Evolutionary conservation across 2,797 vertebrate genomes (phyloP).

Genomic region (Sebastes oblongus): DNA sequence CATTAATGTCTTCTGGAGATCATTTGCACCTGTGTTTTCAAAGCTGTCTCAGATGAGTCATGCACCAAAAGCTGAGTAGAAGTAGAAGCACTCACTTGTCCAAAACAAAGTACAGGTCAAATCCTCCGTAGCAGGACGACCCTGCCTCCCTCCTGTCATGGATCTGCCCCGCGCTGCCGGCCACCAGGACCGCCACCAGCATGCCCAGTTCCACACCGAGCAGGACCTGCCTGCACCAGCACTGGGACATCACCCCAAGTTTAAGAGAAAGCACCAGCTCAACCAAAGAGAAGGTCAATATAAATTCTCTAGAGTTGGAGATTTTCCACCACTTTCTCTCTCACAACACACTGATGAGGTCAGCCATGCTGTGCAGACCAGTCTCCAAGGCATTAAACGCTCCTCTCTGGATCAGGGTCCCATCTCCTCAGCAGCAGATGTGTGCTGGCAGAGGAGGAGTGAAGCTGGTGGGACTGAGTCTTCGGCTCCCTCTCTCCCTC

Average conservation of each 20-base stretch:
- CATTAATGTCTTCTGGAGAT: background rate
- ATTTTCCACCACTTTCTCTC: background rate
- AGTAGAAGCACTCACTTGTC: constrained; percentile 93
- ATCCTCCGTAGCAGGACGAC: constrained; percentile 97
- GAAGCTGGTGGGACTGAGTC: constrained; percentile 46
- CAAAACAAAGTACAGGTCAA: constrained; percentile 97
- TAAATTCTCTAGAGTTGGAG: constrained; percentile 13
- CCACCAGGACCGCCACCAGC: constrained; percentile 77
- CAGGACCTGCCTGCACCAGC: constrained; percentile 69
- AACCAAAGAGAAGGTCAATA: constrained; percentile 13
- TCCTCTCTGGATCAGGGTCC: constrained; percentile 60
- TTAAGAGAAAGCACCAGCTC: constrained; percentile 11
- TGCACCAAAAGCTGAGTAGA: constrained; percentile 8
- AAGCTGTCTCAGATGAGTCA: constrained; percentile 15
- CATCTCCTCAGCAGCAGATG: constrained; percentile 72
- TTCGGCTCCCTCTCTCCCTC: constrained; percentile 37
- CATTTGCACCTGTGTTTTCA: constrained; percentile 40
- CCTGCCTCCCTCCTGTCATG: constrained; percentile 82
- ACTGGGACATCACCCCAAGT: constrained; percentile 66
- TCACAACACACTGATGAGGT: constrained; percentile 34
- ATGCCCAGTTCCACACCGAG: constrained; percentile 73
- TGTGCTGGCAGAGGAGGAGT: constrained; percentile 66
- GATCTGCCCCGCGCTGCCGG: constrained; percentile 80
- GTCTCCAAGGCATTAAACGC: constrained; percentile 39
- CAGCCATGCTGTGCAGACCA: constrained; percentile 48